A percentile compares a stretch with the other conserved stretches of the same genome.
Evolutionary conservation across 2,113 vertebrate genomes (phyloP).

Genomic region (Coptodon rendalli): DNA sequence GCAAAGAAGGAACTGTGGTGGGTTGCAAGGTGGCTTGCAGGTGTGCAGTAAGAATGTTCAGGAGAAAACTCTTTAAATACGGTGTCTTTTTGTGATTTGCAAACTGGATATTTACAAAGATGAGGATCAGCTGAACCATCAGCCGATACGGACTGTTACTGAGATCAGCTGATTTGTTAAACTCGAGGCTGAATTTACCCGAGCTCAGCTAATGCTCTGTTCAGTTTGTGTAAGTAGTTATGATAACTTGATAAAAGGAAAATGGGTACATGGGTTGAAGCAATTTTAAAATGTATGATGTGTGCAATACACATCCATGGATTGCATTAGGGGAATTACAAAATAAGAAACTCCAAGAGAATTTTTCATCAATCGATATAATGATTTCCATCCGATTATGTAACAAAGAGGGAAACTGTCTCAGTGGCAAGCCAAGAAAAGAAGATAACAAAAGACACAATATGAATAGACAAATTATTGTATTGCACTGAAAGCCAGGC

Average conservation of each 20-base stretch:
- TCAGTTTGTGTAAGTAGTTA: background rate
- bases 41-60: background rate
- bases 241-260: background rate
- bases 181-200: background rate
- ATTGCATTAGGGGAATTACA: background rate
- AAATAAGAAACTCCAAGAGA: background rate
- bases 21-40: background rate
- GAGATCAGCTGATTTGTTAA: background rate
- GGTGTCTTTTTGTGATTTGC: background rate
- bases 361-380: background rate
- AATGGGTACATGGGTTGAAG: background rate
- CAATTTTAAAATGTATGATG: background rate
- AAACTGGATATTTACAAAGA: background rate
- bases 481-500: background rate
- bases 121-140: background rate
- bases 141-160: fast-evolving
- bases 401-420: background rate
- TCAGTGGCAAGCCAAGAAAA: background rate
- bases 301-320: background rate
- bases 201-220: background rate
- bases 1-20: background rate
- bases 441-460: background rate
- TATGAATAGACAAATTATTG: background rate
- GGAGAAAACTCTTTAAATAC: background rate
- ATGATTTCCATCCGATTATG: background rate